These are phyloP conservation scores for Cryptotermes secundus DNA, from an alignment of 1,140 invertebrate species.

Conservation along the genomic window DNA sequence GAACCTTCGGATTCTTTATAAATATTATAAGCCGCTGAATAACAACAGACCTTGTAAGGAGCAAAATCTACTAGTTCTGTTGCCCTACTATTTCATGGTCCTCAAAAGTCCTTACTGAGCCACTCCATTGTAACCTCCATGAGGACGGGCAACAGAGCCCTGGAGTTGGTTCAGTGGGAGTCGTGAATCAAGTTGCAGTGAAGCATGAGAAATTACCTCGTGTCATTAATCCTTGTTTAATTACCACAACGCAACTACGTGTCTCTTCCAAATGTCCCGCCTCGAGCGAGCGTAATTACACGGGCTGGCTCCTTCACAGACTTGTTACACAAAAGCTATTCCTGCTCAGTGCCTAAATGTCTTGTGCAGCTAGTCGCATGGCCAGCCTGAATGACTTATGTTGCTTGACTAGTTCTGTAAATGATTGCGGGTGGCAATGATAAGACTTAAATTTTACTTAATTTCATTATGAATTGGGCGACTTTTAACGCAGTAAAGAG, in stretches of 20 bases:
- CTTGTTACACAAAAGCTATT: background rate
- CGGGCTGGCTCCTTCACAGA: background rate
- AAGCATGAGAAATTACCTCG: conserved; percentile 15
- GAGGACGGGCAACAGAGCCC: background rate
- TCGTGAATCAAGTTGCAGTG: background rate
- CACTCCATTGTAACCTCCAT: background rate
- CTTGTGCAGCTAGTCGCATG: background rate
- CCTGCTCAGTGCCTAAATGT: background rate
- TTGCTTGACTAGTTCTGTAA: background rate
- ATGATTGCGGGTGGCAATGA: background rate
- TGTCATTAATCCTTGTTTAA: conserved; percentile 20
- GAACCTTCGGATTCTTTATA: too few species aligned
- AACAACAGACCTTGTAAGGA: too few species aligned
- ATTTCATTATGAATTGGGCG: background rate
- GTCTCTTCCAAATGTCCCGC: conserved; percentile 16
- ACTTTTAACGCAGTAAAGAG: background rate
- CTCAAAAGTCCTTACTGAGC: background rate
- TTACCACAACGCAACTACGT: conserved; percentile 15
- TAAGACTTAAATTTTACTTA: background rate
- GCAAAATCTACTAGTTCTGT: too few species aligned
- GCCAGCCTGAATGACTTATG: background rate
- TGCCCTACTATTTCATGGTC: too few species aligned
- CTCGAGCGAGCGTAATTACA: background rate
- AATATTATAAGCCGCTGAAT: too few species aligned
- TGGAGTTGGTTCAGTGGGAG: background rate